Conservation (phyloP, 2,797 vertebrate species). For the Pangasius djambal region DNA sequence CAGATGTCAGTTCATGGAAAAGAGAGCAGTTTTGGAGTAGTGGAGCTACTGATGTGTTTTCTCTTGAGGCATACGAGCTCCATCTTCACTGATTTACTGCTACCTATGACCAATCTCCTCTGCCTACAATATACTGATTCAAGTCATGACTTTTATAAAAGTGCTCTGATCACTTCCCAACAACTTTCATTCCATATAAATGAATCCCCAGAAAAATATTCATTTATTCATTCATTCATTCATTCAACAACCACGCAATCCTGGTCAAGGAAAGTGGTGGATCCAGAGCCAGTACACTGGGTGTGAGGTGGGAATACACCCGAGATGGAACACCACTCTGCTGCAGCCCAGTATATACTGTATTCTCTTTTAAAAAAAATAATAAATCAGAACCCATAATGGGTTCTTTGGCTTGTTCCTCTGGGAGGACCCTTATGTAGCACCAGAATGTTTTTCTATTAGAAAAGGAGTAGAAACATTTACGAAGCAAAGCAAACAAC, state of each 20-base stretch:
- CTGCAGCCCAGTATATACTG: not conserved
- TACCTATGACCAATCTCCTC: not conserved
- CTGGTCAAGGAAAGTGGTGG: not conserved
- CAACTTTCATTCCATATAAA: not conserved
- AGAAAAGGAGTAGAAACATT: not conserved
- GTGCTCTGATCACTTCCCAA: not conserved
- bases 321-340: not conserved
- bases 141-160: not conserved
- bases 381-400: not conserved
- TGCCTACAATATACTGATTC: conserved; percentile 14
- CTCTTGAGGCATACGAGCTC: not conserved
- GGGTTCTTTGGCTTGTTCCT: not conserved
- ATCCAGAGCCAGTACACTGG: not conserved
- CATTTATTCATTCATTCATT: not conserved
- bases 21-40: conserved; percentile 15
- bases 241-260: not conserved
- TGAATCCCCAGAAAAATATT: not conserved
- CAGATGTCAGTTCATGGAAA: conserved; percentile 12
- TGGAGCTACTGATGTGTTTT: conserved; percentile 27
- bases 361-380: too few relatives aligned
- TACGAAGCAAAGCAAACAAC: not conserved
- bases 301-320: not conserved
- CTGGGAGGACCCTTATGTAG: not conserved
- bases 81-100: conserved; percentile 21
- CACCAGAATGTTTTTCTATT: not conserved